Conservation (phyloP, 2,797 vertebrate genomes). For the Chaetophractus vellerosus region DNA sequence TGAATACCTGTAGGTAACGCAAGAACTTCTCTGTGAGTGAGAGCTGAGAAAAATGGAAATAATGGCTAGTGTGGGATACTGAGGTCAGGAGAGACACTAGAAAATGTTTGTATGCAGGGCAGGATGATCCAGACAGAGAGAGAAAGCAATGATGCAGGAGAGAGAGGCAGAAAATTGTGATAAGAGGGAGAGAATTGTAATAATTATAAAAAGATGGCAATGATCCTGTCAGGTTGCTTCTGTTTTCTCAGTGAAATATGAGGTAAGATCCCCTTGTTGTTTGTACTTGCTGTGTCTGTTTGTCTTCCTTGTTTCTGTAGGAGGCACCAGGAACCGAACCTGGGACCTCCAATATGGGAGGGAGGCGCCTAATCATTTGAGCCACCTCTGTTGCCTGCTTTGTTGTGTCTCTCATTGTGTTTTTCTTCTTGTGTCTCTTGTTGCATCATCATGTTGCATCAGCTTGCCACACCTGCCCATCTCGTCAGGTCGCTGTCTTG, state of each 20-base stretch:
- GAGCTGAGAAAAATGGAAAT: not conserved
- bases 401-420: too few species aligned
- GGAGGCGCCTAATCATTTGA: too few species aligned
- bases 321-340: too few species aligned
- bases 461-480: too few species aligned
- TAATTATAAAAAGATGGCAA: not conserved
- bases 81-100: not conserved
- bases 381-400: too few species aligned
- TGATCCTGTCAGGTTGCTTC: not conserved
- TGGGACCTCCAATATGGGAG: too few species aligned
- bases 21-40: not conserved
- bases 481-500: too few species aligned
- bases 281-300: too few species aligned
- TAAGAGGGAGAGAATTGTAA: not conserved
- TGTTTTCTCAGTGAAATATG: not conserved
- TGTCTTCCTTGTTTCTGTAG: too few species aligned
- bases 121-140: not conserved
- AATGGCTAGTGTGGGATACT: not conserved
- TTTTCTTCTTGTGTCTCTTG: too few species aligned
- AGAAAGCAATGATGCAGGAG: not conserved
- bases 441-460: too few species aligned
- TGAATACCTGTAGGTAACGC: not conserved
- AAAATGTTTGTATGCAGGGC: not conserved
- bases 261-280: not conserved
- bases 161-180: not conserved